phyloP scores from a whole-genome alignment of 2,888 invertebrate genomes.

The Diarsia brunnea region DNA sequence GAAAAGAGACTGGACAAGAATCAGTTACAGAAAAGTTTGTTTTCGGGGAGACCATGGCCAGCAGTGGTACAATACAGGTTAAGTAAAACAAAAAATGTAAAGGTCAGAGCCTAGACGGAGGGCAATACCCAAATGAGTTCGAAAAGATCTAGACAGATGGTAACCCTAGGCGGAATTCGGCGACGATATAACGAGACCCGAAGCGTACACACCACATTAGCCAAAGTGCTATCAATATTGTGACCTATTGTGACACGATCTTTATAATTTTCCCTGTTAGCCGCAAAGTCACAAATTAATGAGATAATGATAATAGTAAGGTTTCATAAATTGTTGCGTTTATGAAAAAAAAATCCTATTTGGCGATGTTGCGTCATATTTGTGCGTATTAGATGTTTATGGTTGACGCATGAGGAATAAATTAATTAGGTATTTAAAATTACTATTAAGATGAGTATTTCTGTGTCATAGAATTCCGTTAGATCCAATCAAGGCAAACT shows the following conservation, averaged over 20 bases:
- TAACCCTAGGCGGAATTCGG: neutral
- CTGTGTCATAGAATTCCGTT: slow-evolving; percentile 3
- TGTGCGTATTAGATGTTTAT: neutral
- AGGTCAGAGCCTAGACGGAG: neutral
- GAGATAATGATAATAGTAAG: slow-evolving; percentile 13
- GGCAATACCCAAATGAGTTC: too few relatives aligned
- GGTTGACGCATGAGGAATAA: slow-evolving; percentile 14
- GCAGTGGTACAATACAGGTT: neutral
- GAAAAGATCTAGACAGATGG: neutral
- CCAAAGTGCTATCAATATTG: neutral
- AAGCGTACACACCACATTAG: neutral
- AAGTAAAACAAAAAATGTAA: neutral
- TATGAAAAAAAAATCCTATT: neutral
- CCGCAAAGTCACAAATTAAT: slow-evolving; percentile 18
- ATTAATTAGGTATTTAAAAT: neutral
- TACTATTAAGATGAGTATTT: neutral
- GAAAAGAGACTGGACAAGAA: neutral
- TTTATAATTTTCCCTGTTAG: slow-evolving; percentile 24
- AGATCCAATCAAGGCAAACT: neutral
- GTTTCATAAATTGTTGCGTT: slow-evolving; percentile 10
- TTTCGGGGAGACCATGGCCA: neutral
- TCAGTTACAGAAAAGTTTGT: too few relatives aligned
- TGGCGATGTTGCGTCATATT: slow-evolving; percentile 34
- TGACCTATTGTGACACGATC: neutral
- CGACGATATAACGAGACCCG: neutral